Base-by-base conservation (phyloP, 2,888 invertebrate genomes). In the Macrophya annulata region DNA sequence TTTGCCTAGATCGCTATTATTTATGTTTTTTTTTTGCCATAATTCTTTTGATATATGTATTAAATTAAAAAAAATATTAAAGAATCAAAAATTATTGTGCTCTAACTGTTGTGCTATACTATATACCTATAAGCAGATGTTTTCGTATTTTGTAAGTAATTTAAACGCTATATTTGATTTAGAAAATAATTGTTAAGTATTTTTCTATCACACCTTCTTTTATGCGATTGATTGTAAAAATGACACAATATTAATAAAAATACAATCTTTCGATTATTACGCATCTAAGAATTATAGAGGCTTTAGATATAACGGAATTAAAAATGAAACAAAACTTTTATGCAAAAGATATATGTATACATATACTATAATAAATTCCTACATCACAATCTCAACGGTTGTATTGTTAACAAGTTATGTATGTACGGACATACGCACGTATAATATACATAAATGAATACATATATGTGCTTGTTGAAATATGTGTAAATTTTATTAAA, bases 401-500 rank as follows among this genome's bases (percentile, higher is more conserved):
- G 31, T 31, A 31, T 31, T 31, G 31, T n/a, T n/a, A 40, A 71
- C 37, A 43, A 45, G 45, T 31, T 31, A 31, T 31, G 31, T 31
- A 31, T 31, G 10, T 68, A 68, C 25, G 25, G 21, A 31, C 37
- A 31, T 9, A 68, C 37, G 17, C 10, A 62, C 62, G 21, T 62
- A 4, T 21, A 31, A 2, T 31, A 31, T 31, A 31, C 31, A 31
- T 31, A 31, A 2, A 31, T 31, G 31, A 31, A 31, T 31, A 31
- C 3, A 31, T 21, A 37, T 71, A 71, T 74, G 45, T 45, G n/a
- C 45, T 10, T n/a, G 72, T 74, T 74, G 12, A 45, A 45, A 74
- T 74, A 25, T 74, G n/a, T 74, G 45, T 45, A 74, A 74, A 74
- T 72, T 72, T 43, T 43, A n/a, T 72, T 21, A n/a, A 72, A 72